These are phyloP conservation scores for Dromaius novaehollandiae DNA, from an alignment of 2,113 vertebrate genomes.

Conservation along the genomic window DNA sequence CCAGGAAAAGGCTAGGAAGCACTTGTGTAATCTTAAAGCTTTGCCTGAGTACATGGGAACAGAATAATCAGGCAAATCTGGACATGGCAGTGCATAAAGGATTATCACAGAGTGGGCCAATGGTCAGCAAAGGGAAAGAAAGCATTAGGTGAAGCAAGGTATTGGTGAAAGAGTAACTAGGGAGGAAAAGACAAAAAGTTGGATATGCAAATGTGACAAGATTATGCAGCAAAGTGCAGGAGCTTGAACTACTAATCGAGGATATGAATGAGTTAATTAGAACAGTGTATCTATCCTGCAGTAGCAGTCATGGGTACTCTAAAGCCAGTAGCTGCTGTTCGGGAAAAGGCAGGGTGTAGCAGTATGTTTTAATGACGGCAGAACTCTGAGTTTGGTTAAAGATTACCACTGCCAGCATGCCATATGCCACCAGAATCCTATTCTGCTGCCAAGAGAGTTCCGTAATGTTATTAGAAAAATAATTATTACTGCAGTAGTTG, in stretches of 20 bases:
- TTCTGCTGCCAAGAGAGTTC: background rate
- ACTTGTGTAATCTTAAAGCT: background rate
- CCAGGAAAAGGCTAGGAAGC: background rate
- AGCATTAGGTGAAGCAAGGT: background rate
- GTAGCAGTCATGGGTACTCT: background rate
- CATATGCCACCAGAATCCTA: slow-evolving; percentile 14
- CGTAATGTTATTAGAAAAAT: slow-evolving; percentile 3
- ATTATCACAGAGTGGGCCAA: background rate
- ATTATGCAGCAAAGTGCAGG: background rate
- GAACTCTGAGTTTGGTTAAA: slow-evolving; percentile 16
- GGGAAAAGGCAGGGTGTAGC: background rate
- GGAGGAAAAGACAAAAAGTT: background rate
- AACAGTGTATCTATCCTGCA: background rate
- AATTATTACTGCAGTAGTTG: background rate
- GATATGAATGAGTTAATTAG: background rate
- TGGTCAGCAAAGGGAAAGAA: background rate
- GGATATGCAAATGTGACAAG: background rate
- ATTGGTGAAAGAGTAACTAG: background rate
- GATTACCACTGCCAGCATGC: background rate
- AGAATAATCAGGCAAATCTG: background rate
- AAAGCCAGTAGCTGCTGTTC: background rate
- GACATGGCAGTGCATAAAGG: background rate
- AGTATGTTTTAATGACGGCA: background rate
- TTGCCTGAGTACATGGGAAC: background rate
- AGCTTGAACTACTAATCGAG: background rate